A percentile compares a stretch with the other conserved stretches of the same genome.
Conservation (phyloP, 2,888 invertebrate genomes). For the Leucozona laternaria region DNA sequence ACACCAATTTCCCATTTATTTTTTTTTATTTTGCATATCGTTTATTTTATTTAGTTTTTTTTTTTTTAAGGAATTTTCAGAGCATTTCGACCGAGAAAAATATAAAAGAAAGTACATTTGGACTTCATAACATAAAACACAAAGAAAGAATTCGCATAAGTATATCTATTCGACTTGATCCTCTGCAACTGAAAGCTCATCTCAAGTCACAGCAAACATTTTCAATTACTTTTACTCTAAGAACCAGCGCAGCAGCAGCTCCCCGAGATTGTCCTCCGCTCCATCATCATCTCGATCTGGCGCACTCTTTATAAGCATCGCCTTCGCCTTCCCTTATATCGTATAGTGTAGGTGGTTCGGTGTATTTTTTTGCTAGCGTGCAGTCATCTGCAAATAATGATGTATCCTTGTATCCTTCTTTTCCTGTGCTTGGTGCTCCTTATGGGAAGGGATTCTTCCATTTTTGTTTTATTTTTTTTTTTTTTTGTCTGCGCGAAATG, state of each 20-base stretch:
- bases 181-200: constrained; percentile 72
- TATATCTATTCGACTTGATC: constrained; percentile 40
- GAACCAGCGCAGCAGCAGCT: not conserved
- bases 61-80: not conserved
- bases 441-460: constrained; percentile 47
- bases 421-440: constrained; percentile 24
- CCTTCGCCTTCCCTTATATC: too few relatives aligned
- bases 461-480: constrained; percentile 50
- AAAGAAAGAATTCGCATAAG: not conserved
- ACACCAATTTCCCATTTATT: not conserved
- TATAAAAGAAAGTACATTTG: constrained; percentile 16
- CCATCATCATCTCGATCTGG: not conserved
- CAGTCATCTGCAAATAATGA: constrained; percentile 75
- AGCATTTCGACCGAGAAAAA: not conserved
- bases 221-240: constrained; percentile 68
- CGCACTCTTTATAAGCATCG: not conserved
- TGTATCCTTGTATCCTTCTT: constrained; percentile 66
- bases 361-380: constrained; percentile 55
- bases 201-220: constrained; percentile 71
- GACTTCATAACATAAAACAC: constrained; percentile 30
- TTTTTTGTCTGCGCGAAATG: constrained; percentile 8
- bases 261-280: constrained; percentile 15
- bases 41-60: not conserved
- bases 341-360: constrained; percentile 32
- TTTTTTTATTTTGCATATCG: not conserved